Conservation (phyloP, 2,888 invertebrate genomes). For the Eristalis pertinax region DNA sequence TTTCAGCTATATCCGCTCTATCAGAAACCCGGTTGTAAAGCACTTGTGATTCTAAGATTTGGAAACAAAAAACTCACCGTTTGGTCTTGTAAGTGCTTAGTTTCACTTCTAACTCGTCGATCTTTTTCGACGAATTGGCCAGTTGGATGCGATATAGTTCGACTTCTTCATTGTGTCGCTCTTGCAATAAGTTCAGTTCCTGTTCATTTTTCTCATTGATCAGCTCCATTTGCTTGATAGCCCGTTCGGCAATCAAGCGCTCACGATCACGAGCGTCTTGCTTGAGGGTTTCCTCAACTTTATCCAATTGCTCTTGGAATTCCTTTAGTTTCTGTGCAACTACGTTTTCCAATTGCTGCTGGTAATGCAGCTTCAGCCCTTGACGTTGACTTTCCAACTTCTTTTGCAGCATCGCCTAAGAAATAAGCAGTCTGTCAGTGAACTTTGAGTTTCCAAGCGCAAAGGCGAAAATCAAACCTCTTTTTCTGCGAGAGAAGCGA, state of each 20-base stretch:
- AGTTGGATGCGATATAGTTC: conserved; percentile 87
- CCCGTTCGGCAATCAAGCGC: conserved; percentile 86
- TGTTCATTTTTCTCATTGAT: conserved; percentile 88
- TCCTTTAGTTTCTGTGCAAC: conserved; percentile 89
- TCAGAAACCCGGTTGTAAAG: conserved; percentile 71
- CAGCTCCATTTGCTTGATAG: conserved; percentile 87
- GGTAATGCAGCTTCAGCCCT: conserved; percentile 89
- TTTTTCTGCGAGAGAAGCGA: conserved; percentile 82
- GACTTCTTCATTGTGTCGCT: conserved; percentile 90
- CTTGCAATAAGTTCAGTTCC: conserved; percentile 89
- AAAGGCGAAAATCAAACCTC: conserved; percentile 81
- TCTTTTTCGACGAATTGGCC: conserved; percentile 86
- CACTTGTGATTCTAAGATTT: conserved; percentile 55
- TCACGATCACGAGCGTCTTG: conserved; percentile 86
- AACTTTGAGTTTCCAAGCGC: background rate
- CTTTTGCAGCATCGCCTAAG: conserved; percentile 82
- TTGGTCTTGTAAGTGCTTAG: conserved; percentile 79
- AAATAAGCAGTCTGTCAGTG: conserved; percentile 21
- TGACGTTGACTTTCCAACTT: conserved; percentile 85
- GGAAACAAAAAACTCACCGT: conserved; percentile 75
- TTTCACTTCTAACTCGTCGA: conserved; percentile 85
- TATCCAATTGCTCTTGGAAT: conserved; percentile 88
- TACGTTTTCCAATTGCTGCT: conserved; percentile 90
- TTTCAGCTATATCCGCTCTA: conserved; percentile 87
- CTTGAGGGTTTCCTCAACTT: conserved; percentile 85